phyloP scores from a whole-genome alignment of 2,888 invertebrate genomes.

The Marasmarcha lunaedactyla region DNA sequence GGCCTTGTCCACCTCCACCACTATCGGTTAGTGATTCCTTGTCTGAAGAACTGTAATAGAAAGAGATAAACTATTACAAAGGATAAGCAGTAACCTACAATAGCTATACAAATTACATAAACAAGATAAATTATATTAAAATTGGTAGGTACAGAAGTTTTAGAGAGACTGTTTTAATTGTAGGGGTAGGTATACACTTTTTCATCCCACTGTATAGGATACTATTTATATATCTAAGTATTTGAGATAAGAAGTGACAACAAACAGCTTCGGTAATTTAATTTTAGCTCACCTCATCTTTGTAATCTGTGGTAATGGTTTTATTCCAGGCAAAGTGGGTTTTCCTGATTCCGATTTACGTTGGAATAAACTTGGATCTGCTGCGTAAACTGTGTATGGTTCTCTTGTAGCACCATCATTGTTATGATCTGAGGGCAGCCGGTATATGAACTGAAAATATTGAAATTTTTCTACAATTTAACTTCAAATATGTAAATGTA shows the following conservation, averaged over 20 bases:
- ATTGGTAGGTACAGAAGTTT: too few relatives aligned
- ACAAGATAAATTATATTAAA: too few relatives aligned
- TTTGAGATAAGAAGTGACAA: too few relatives aligned
- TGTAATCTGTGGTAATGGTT: constrained; percentile 65
- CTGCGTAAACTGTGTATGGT: constrained; percentile 82
- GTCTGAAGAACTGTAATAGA: constrained; percentile 72
- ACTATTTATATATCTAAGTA: too few relatives aligned
- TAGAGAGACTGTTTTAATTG: too few relatives aligned
- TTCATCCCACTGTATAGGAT: too few relatives aligned
- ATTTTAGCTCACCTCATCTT: constrained; percentile 68
- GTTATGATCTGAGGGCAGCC: constrained; percentile 79
- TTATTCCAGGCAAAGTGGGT: constrained; percentile 48
- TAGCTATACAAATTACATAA: too few relatives aligned
- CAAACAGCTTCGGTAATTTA: too few relatives aligned
- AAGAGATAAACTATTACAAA: constrained; percentile 1
- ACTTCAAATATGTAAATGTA: too few relatives aligned
- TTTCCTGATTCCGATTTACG: constrained; percentile 40
- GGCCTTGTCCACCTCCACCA: constrained; percentile 35
- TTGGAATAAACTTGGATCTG: constrained; percentile 85
- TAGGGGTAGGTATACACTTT: too few relatives aligned
- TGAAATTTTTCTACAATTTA: neutral
- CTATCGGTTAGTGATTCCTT: constrained; percentile 80
- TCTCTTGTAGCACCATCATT: constrained; percentile 81
- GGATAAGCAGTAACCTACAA: too few relatives aligned
- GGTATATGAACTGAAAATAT: constrained; percentile 77